Evolutionary conservation across 2,888 invertebrate genomes (phyloP), one percentile per base, ranked within the genome.

Genomic region (Cynaeus angustus): DNA sequence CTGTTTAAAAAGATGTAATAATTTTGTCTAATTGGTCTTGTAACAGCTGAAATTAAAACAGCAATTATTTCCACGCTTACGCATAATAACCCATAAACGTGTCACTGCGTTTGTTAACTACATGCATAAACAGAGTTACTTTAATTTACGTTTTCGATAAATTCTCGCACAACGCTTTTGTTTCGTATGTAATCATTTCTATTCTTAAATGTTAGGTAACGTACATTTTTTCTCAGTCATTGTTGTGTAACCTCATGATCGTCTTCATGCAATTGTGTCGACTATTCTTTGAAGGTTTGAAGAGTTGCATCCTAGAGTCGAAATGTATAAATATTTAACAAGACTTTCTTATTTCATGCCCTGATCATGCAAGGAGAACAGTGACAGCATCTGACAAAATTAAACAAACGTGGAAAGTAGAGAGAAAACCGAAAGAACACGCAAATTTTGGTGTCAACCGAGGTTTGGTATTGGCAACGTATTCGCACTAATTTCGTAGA

Each of bases 371-470:
- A 45, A 37, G 14, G 14, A 38, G 46, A 55, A 43, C 7, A 43
- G 50, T 45, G 45, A 33, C 45, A 45, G 10, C 33, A 68, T 62
- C 37, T 68, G 68, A 68, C 56, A 68, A 48, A 68, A 68, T 55
- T 64, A 62, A 56, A 33, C 45, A 69, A 64, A 50, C 58, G 45
- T 69, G 69, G 69, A 69, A 69, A 69, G 69, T 43, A n/a, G 55
- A 46, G 48, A 16, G 52, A 58, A 69, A 65, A 50, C 26, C 37
- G 12, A 45, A 52, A 38, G 13, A 38, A 28, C 26, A 59, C 41
- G n/a, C n/a, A n/a, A n/a, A n/a, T n/a, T n/a, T n/a, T n/a, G n/a
- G n/a, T 21, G 21, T 21, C 4, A 21, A 21, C 21, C 21, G 21
- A 21, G 1, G 21, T 21, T 21, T n/a, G n/a, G n/a, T n/a, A n/a